These are phyloP conservation scores for Panurus biarmicus DNA, from an alignment of 2,113 vertebrate species.

Conservation along the genomic window DNA sequence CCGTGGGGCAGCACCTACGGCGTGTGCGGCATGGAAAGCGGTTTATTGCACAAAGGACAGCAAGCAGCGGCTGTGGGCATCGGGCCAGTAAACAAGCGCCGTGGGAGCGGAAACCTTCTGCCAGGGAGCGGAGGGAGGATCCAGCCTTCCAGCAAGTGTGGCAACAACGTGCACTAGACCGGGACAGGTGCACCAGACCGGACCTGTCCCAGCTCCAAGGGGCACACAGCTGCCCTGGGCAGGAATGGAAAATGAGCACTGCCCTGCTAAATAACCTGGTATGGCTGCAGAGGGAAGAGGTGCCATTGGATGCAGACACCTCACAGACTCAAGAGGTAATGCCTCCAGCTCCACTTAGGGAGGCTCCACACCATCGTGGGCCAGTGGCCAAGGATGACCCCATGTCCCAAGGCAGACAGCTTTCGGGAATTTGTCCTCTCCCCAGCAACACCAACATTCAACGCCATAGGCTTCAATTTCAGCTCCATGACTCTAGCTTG, in stretches of 20 bases:
- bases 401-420: fast-evolving
- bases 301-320: not conserved
- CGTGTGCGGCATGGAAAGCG: not conserved
- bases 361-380: fast-evolving
- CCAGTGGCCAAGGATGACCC: not conserved
- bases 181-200: not conserved
- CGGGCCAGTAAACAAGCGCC: not conserved
- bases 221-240: not conserved
- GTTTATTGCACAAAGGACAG: not conserved
- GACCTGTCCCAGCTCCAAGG: not conserved
- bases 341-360: fast-evolving
- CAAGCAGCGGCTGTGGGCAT: not conserved
- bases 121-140: not conserved
- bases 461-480: fast-evolving
- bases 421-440: not conserved
- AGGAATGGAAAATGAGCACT: not conserved
- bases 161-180: not conserved
- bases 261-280: not conserved
- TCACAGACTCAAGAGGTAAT: not conserved
- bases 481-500: fast-evolving
- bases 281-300: not conserved
- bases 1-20: not conserved
- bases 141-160: not conserved
- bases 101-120: not conserved
- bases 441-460: fast-evolving